phyloP scores from a whole-genome alignment of 2,888 invertebrate species.

The Syritta pipiens region DNA sequence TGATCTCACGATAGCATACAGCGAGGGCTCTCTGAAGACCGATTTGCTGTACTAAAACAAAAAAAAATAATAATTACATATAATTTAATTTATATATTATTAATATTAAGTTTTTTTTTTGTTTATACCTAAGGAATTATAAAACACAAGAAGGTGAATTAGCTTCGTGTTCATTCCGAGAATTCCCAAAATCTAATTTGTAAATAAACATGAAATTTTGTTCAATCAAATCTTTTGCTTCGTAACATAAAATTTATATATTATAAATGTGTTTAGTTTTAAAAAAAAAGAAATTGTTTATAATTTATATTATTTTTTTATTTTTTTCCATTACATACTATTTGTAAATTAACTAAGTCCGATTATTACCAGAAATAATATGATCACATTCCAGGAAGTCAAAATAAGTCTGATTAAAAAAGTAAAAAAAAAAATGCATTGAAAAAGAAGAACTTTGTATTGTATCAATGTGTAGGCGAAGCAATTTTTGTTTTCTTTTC shows the following conservation, averaged over 20 bases:
- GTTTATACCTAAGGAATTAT: too few species aligned
- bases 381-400: constrained; percentile 54
- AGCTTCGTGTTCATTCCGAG: constrained; percentile 34
- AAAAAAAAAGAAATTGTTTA: background rate
- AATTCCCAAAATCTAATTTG: constrained; percentile 51
- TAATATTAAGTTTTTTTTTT: background rate
- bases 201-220: constrained; percentile 42
- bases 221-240: constrained; percentile 11
- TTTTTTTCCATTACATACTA: too few species aligned
- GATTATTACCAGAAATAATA: constrained; percentile 20
- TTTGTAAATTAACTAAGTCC: constrained; percentile 13
- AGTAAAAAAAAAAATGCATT: background rate
- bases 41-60: constrained; percentile 78
- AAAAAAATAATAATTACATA: too few species aligned
- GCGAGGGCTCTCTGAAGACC: constrained; percentile 79
- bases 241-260: constrained; percentile 11
- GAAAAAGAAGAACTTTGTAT: too few species aligned
- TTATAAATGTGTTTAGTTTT: constrained; percentile 16
- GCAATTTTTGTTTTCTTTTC: too few species aligned
- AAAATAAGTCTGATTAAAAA: constrained; percentile 43
- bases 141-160: constrained; percentile 4
- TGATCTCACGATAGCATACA: constrained; percentile 78
- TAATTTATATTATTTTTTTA: background rate
- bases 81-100: too few species aligned
- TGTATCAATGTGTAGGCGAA: too few species aligned